A percentile compares a stretch with the other conserved stretches of the same genome.
Conservation (phyloP, 1,140 invertebrate species). For the Drosophila sulfurigaster region DNA sequence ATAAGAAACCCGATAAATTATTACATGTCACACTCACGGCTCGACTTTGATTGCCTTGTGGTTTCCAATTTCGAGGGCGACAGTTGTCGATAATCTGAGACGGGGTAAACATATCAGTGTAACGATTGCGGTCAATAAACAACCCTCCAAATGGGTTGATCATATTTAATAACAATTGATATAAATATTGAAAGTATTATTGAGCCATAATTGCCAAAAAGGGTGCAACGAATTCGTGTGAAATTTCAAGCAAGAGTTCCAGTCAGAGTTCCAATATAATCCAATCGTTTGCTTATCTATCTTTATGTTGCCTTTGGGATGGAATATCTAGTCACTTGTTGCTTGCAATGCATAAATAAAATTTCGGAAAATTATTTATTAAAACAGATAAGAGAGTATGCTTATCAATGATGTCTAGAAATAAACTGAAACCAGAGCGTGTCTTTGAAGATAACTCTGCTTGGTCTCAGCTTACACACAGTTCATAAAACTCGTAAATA, state of each 20-base stretch:
- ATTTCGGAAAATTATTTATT: constrained; percentile 50
- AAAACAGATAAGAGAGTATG: constrained; percentile 41
- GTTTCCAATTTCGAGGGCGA: constrained; percentile 63
- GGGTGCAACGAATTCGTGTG: constrained; percentile 26
- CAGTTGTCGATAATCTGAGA: constrained; percentile 14
- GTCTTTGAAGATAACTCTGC: constrained; percentile 40
- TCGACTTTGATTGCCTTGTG: constrained; percentile 66
- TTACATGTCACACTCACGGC: constrained; percentile 47
- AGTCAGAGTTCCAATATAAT: neutral
- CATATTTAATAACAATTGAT: constrained; percentile 80
- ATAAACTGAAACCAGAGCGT: constrained; percentile 26
- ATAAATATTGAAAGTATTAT: constrained; percentile 82
- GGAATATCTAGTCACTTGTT: constrained; percentile 46
- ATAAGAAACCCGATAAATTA: constrained; percentile 68
- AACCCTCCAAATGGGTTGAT: constrained; percentile 45
- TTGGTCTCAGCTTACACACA: constrained; percentile 48
- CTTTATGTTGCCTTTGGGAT: constrained; percentile 31
- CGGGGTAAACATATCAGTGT: constrained; percentile 42
- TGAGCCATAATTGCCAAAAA: constrained; percentile 64
- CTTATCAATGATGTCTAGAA: constrained; percentile 48
- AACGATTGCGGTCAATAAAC: constrained; percentile 22
- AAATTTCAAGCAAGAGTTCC: constrained; percentile 7
- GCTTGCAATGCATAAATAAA: constrained; percentile 51
- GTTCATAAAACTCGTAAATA: constrained; percentile 64
- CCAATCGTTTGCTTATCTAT: constrained; percentile 43